Evolutionary conservation across 2,797 vertebrate species (phyloP).

Genomic region (Monodelphis domestica): DNA sequence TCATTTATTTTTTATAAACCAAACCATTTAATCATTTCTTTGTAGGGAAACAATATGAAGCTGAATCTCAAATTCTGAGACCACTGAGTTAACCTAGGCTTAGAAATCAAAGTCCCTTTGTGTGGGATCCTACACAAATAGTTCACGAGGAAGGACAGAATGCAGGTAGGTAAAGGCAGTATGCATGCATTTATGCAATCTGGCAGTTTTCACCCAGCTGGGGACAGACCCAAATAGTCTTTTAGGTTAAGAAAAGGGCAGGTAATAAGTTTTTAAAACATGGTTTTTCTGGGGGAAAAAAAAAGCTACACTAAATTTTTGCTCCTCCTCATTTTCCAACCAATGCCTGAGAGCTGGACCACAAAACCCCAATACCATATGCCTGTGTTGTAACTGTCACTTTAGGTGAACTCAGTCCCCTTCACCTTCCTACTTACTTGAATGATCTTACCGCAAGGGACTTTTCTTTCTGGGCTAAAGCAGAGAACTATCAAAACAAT

Average conservation of each 20-base stretch:
- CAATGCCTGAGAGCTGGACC: background rate
- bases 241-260: background rate
- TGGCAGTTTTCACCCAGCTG: background rate
- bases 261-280: background rate
- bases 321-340: background rate
- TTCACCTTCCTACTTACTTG: background rate
- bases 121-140: background rate
- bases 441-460: background rate
- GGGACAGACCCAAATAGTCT: slow-evolving; percentile 37
- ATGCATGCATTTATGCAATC: slow-evolving; percentile 19
- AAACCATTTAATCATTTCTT: too few relatives aligned
- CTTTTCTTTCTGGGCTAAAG: too few relatives aligned
- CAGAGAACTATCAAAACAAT: too few relatives aligned
- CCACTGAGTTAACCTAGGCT: slow-evolving; percentile 32
- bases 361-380: accelerated
- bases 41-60: too few relatives aligned
- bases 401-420: background rate
- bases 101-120: background rate
- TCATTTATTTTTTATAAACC: too few relatives aligned
- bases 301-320: background rate
- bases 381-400: background rate
- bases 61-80: too few relatives aligned
- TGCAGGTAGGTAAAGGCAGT: slow-evolving; percentile 39
- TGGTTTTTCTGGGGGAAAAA: slow-evolving; percentile 36
- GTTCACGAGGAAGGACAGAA: slow-evolving; percentile 26